Base-by-base conservation (phyloP, 2,888 invertebrate species). In the Panzeria rudis region DNA sequence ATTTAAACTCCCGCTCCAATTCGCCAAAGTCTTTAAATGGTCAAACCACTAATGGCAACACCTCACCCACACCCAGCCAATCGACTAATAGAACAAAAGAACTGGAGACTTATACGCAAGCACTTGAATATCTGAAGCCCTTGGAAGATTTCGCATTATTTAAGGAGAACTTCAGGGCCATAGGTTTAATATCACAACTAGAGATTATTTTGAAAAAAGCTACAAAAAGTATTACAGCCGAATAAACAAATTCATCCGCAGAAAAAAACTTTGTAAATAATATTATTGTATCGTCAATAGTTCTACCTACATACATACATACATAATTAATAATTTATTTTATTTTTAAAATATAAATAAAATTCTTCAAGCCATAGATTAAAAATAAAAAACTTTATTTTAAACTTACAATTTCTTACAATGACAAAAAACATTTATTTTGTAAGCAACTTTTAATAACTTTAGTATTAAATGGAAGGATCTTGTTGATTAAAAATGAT, bases 161-260 rank as follows among this genome's bases (percentile, higher is more conserved):
- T 79, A 91, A 90, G 79, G 92, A 92, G 73, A 91, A 92, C 54
- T 92, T 90, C 73, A 90, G 92, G 11, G 92, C 92, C 32, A 92
- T 92, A 76, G 92, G 92, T 0, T 76, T 92, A 72, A 88, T 92
- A 25, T 91, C 92, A 2, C 92, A 92, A 77, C 76, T 92, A 75
- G 92, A 92, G 77, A 61, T 88, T 72, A 89, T 92, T 75, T 83
- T 91, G 32, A 90, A 89, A 52, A 91, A 90, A 64, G 90, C 89
- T 54, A 44, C 54, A 25, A 62, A 61, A 66, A 56, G 56, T 66
- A 59, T 59, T 62, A 62, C 62, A 54, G 35, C 47, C n/a, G 82
- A 82, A 11, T 82, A 44, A 82, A 47, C 35, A 66, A 35, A 38
- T 32, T 69, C 8, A 61, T 13, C 32, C 7, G 23, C 23, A 9